These are phyloP conservation scores for Sarcoramphus papa DNA, from an alignment of 2,797 vertebrate species.

Conservation along the genomic window DNA sequence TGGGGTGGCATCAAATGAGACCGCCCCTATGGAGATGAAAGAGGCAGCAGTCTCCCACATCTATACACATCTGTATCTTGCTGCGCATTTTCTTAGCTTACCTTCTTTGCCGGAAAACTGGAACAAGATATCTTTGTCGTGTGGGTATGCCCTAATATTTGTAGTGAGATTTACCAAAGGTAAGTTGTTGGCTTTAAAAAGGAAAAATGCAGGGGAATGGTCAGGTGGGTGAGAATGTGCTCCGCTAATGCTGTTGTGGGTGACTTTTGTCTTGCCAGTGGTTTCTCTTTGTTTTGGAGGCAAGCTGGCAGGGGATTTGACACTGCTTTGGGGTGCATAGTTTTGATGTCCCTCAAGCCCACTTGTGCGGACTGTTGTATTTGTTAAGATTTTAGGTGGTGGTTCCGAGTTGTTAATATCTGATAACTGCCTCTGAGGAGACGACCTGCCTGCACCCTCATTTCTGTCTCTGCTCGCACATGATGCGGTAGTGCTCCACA, in stretches of 20 bases:
- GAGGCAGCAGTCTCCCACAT: neutral
- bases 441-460: neutral
- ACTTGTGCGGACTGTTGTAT: rapidly evolving
- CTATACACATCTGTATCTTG: rapidly evolving
- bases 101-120: neutral
- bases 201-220: no score
- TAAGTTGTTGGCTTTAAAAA: neutral
- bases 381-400: neutral
- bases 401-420: neutral
- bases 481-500: neutral
- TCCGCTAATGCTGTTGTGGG: neutral
- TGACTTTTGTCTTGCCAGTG: neutral
- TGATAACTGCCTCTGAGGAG: neutral
- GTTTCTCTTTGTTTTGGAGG: neutral
- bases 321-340: rapidly evolving
- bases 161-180: neutral
- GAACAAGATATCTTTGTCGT: neutral
- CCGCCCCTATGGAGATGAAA: neutral
- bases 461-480: neutral
- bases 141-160: neutral
- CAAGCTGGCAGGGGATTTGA: neutral
- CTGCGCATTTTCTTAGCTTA: no score
- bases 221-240: neutral
- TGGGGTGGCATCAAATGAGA: neutral
- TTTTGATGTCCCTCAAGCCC: neutral